Evolutionary conservation across 2,888 invertebrate species (phyloP).

Genomic region (Athetis lepigone): DNA sequence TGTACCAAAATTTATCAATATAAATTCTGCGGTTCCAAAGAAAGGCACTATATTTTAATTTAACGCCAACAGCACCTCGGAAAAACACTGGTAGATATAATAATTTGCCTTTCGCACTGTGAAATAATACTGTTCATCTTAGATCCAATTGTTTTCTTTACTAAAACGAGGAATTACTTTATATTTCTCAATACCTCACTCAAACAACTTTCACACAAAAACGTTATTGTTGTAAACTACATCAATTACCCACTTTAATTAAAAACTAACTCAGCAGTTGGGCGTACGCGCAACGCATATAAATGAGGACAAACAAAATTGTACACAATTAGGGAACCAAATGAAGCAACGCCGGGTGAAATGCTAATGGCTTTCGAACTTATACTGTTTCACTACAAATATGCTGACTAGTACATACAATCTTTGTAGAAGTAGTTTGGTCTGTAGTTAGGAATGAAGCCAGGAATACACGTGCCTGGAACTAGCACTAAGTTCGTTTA

Average conservation of each 20-base stretch:
- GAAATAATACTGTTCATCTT: too few relatives aligned
- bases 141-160: too few relatives aligned
- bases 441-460: background rate
- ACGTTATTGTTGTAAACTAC: slow-evolving; percentile 5
- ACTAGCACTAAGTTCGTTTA: background rate
- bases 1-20: too few relatives aligned
- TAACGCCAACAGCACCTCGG: too few relatives aligned
- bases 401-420: slow-evolving; percentile 34
- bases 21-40: too few relatives aligned
- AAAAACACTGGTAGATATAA: too few relatives aligned
- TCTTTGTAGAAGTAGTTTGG: slow-evolving; percentile 39
- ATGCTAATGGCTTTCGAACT: slow-evolving; percentile 66
- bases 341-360: slow-evolving; percentile 60
- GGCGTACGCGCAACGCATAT: slow-evolving; percentile 58
- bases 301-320: slow-evolving; percentile 66
- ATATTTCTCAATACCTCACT: background rate
- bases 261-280: slow-evolving; percentile 58
- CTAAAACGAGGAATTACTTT: too few relatives aligned
- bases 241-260: slow-evolving; percentile 56
- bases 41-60: too few relatives aligned
- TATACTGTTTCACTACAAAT: slow-evolving; percentile 56
- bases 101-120: too few relatives aligned
- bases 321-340: slow-evolving; percentile 68
- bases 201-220: slow-evolving; percentile 6
- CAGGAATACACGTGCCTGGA: background rate